Evolutionary conservation across 2,797 vertebrate species (phyloP).

Genomic region (Allobates femoralis): DNA sequence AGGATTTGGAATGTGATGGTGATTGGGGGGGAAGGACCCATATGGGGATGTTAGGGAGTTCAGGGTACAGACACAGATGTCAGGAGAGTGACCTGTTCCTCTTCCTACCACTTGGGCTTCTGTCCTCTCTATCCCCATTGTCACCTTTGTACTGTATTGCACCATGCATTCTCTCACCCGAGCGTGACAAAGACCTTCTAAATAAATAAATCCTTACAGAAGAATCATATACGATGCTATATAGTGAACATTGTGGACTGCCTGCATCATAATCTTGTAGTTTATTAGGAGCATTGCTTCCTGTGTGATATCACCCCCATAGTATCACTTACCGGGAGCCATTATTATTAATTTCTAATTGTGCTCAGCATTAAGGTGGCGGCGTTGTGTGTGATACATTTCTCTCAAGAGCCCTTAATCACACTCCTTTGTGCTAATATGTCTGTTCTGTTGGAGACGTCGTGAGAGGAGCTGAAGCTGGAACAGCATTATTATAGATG

Average conservation of each 20-base stretch:
- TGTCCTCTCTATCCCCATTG: too few relatives aligned
- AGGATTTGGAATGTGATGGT: too few relatives aligned
- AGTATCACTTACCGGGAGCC: neutral
- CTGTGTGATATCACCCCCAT: too few relatives aligned
- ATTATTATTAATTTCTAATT: neutral
- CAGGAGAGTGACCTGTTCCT: too few relatives aligned
- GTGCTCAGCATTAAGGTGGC: neutral
- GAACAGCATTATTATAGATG: constrained; percentile 4
- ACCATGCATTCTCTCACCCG: too few relatives aligned
- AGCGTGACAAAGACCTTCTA: neutral
- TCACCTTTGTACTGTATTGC: too few relatives aligned
- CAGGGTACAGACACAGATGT: too few relatives aligned
- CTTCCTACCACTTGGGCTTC: too few relatives aligned
- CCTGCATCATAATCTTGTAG: neutral
- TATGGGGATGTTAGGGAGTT: too few relatives aligned
- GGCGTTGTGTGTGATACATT: constrained; percentile 1
- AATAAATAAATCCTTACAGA: neutral
- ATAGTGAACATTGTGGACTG: neutral
- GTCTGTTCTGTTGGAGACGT: constrained; percentile 17
- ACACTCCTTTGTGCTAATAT: constrained; percentile 26
- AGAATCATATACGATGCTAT: neutral
- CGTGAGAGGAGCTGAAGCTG: neutral
- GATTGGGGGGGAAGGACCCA: too few relatives aligned
- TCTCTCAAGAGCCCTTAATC: constrained; percentile 17
- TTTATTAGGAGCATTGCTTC: neutral